phyloP scores from a whole-genome alignment of 2,113 vertebrate species.

The Notothenia rossii region DNA sequence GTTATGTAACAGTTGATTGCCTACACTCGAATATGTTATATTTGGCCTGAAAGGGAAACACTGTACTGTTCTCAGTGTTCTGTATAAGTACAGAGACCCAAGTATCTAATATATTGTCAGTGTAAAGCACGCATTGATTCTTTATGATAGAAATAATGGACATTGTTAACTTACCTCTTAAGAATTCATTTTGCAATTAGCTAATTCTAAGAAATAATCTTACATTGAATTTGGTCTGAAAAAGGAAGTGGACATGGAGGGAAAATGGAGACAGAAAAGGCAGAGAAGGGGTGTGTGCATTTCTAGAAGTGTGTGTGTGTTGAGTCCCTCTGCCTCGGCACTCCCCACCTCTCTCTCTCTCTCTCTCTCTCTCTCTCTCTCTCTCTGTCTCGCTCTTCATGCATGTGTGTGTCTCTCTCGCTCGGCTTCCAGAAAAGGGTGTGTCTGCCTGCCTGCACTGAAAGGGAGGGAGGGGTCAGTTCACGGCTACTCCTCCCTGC shows the following conservation, averaged over 20 bases:
- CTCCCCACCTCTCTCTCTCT: conserved; percentile 50
- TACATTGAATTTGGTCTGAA: background rate
- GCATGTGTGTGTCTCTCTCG: conserved; percentile 20
- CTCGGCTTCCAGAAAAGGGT: conserved; percentile 82
- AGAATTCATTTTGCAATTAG: no score
- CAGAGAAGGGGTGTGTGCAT: conserved; percentile 35
- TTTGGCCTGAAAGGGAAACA: no score
- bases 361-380: conserved; percentile 26
- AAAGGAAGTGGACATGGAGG: conserved; percentile 16
- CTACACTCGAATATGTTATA: no score
- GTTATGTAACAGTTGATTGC: no score
- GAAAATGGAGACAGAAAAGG: conserved; percentile 42
- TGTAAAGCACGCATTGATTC: no score
- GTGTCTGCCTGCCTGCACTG: conserved; percentile 81
- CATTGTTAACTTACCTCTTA: no score
- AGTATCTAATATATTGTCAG: no score
- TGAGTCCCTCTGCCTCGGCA: conserved; percentile 48
- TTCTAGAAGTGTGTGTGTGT: conserved; percentile 30
- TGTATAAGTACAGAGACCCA: no score
- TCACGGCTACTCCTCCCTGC: conserved; percentile 77
- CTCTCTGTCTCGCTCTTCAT: conserved; percentile 10
- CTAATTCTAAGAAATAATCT: no score
- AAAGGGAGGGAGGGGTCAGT: conserved; percentile 82
- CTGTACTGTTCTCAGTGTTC: no score
- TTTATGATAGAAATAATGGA: no score